These are phyloP conservation scores for Schizopygopsis malacanthus DNA, from an alignment of 2,797 vertebrate species.

Conservation along the genomic window DNA sequence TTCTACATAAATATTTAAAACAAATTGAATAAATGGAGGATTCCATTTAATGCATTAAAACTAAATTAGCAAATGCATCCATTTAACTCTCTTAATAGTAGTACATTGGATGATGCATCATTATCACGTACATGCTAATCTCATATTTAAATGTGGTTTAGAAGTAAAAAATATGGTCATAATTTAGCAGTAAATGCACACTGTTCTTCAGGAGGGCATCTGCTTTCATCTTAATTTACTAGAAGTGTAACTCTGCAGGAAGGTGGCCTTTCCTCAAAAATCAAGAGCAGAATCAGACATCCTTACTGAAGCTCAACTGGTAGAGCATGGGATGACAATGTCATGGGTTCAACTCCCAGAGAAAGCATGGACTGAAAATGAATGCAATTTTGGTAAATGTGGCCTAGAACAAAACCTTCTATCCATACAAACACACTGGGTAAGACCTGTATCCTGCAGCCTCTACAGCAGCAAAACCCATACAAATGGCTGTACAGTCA, in stretches of 20 bases:
- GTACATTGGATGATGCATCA: neutral
- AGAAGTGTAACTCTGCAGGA: neutral
- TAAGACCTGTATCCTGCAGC: neutral
- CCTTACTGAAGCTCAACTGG: neutral
- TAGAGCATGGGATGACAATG: neutral
- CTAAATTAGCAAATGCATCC: neutral
- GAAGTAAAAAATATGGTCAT: neutral
- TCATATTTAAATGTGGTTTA: neutral
- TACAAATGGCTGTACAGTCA: slow-evolving; percentile 7
- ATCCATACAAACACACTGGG: neutral
- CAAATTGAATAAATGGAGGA: neutral
- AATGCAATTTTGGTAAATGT: neutral
- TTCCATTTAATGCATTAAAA: neutral
- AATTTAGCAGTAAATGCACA: neutral
- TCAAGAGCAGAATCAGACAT: neutral
- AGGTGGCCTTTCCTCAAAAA: neutral
- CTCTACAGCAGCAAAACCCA: slow-evolving; percentile 1
- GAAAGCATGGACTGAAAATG: neutral
- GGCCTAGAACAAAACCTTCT: neutral
- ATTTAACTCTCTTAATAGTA: neutral
- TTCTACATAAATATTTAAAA: neutral
- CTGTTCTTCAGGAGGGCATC: neutral
- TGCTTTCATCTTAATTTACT: neutral
- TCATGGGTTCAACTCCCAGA: neutral
- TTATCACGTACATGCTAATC: neutral